Base-by-base conservation (phyloP, 2,113 vertebrate genomes). In the Aldabrachelys gigantea region DNA sequence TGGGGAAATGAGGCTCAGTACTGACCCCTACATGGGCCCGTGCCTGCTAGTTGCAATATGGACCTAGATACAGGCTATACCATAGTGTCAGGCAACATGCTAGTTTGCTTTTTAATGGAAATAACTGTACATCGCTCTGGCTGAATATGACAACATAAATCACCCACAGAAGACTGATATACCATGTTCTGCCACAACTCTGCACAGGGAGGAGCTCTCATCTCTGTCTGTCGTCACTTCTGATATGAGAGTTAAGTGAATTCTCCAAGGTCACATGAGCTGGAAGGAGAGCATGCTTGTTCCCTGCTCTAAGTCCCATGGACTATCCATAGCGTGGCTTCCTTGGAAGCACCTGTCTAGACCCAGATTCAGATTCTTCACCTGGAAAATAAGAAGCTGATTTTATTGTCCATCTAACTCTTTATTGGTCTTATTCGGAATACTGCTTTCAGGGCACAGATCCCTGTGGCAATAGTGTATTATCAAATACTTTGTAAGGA, bases 391-490 rank as follows among this genome's bases (percentile, higher is more conserved):
- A 29, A 89, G 0, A 3, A 3, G 93, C 81, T 59, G 47, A 11
- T 9, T 44, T 85, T 41, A 47, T 52, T 47, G 88, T 93, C 82
- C 84, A 29, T 80, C n/a, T 6, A 2, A 88, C 4, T 82, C 31
- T 87, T 95, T 75, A 79, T 10, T 82, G 59, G 22, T 35, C 82
- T 88, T 21, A n/a, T 91, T 90, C n/a, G 80, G 24, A 82, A 3
- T 47, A 56, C 14, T 25, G 78, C 47, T 95, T 53, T 91, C 29
- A 89, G 41, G 54, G 84, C 9, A 88, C 25, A 21, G 25, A 65
- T 86, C 44, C 57, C 41, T 14, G 10, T 29, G 12, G 35, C n/a
- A 41, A 75, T 75, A 75, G 21, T 29, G 12, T 78, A 78, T 44
- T 47, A 76, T 6, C 25, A 27, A 76, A 92, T 93, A 69, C 35